Evolutionary conservation across 2,113 vertebrate species (phyloP).

Genomic region (Chionodraco myersi): DNA sequence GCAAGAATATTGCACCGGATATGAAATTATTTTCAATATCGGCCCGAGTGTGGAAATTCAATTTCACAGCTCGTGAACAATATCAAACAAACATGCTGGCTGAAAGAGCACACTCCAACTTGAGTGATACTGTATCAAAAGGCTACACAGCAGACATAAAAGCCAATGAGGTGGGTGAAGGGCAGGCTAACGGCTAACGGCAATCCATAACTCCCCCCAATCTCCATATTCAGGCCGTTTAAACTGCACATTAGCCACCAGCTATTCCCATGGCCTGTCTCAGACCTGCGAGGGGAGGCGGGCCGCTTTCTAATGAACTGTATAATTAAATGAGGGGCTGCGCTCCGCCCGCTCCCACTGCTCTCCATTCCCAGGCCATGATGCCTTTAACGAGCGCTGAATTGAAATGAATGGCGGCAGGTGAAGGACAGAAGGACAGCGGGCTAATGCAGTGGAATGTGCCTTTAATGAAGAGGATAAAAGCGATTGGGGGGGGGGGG

Average conservation of each 20-base stretch:
- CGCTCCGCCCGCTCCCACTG: slow-evolving; percentile 39
- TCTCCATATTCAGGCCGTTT: slow-evolving; percentile 74
- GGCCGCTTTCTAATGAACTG: slow-evolving; percentile 73
- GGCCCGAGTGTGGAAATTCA: slow-evolving; percentile 78
- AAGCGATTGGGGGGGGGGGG: slow-evolving; percentile 9
- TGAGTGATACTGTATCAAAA: slow-evolving; percentile 69
- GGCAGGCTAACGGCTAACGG: slow-evolving; percentile 62
- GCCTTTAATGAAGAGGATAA: slow-evolving; percentile 76
- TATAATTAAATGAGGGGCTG: slow-evolving; percentile 78
- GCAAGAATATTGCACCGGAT: slow-evolving; percentile 69
- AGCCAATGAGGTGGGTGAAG: slow-evolving; percentile 70
- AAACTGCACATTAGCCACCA: slow-evolving; percentile 67
- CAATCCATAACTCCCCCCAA: slow-evolving; percentile 69
- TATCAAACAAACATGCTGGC: slow-evolving; percentile 77
- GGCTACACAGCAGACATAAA: slow-evolving; percentile 60
- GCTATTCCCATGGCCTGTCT: slow-evolving; percentile 51
- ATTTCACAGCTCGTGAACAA: slow-evolving; percentile 82
- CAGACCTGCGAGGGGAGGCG: slow-evolving; percentile 14
- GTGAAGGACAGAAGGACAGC: slow-evolving; percentile 72
- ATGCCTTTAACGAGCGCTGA: slow-evolving; percentile 51
- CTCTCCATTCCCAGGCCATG: slow-evolving; percentile 23
- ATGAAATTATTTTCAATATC: slow-evolving; percentile 79
- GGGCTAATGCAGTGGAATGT: slow-evolving; percentile 57
- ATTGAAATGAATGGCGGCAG: slow-evolving; percentile 71
- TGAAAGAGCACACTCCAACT: slow-evolving; percentile 62